These are phyloP conservation scores for Orius laevigatus DNA, from an alignment of 1,140 invertebrate genomes.

Conservation along the genomic window DNA sequence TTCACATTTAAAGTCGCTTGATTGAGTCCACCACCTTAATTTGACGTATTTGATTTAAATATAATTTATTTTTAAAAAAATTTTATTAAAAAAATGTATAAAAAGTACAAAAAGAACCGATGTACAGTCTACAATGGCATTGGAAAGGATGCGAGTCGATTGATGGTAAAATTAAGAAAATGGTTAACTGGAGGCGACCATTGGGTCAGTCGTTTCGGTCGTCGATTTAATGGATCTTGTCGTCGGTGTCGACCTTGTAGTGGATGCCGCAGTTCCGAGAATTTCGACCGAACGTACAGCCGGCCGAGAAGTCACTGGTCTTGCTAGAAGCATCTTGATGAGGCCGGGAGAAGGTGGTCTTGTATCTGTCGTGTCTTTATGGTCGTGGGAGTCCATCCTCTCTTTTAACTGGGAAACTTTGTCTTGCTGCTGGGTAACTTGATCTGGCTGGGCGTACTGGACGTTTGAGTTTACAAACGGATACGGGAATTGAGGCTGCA, in stretches of 20 bases:
- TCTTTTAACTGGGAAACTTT: neutral
- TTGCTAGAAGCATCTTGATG: conserved; percentile 18
- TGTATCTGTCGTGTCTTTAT: conserved; percentile 12
- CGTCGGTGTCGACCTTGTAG: neutral
- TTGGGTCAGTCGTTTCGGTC: conserved; percentile 3
- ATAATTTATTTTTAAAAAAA: no score
- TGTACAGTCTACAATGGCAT: no score
- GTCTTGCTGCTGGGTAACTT: neutral
- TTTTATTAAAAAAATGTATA: no score
- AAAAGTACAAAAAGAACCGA: no score
- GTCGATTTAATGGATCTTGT: conserved; percentile 1
- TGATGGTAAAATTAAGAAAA: no score
- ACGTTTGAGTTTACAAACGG: conserved; percentile 15
- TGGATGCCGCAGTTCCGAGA: conserved; percentile 4
- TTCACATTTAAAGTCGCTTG: no score
- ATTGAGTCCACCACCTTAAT: no score
- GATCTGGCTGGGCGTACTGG: conserved; percentile 9
- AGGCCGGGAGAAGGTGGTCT: conserved; percentile 12
- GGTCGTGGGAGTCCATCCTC: conserved; percentile 9
- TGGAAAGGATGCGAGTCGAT: no score
- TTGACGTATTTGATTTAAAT: no score
- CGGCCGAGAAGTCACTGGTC: conserved; percentile 5
- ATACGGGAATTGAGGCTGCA: neutral
- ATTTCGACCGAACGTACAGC: conserved; percentile 8
- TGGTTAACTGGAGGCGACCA: conserved; percentile 8